Evolutionary conservation across 2,113 vertebrate species (phyloP).

Genomic region (Microcebus jonahi): DNA sequence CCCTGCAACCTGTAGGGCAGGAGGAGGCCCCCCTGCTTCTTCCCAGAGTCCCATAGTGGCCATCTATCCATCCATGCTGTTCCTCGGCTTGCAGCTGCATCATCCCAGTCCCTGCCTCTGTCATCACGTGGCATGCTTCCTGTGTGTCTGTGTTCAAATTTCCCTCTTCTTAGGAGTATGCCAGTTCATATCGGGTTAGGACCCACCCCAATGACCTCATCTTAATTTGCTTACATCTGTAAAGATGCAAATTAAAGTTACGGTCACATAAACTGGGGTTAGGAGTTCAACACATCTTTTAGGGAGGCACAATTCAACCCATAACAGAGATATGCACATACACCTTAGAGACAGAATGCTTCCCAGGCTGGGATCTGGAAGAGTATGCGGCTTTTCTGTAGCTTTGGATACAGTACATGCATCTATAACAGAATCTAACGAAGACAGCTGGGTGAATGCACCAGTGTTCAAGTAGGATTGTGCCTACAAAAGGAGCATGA

Average conservation of each 20-base stretch:
- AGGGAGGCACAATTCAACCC: neutral
- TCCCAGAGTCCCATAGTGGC: neutral
- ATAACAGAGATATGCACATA: neutral
- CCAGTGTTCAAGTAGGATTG: too few species aligned
- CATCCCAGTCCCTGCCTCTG: neutral
- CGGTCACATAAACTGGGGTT: neutral
- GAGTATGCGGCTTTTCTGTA: neutral
- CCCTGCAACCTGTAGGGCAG: neutral
- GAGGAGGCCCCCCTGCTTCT: neutral
- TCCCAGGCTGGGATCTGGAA: neutral
- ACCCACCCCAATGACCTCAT: neutral
- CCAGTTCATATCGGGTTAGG: neutral
- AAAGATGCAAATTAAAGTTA: neutral
- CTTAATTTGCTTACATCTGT: neutral
- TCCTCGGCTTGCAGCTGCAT: neutral
- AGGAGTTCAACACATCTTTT: neutral
- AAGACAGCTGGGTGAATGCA: neutral
- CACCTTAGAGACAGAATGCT: neutral
- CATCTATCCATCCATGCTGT: accelerated
- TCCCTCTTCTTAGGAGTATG: neutral
- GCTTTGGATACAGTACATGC: neutral
- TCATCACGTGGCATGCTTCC: neutral
- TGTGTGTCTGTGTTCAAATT: neutral
- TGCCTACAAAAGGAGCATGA: neutral
- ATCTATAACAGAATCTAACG: neutral